Evolutionary conservation across 1,140 invertebrate species (phyloP).

Genomic region (Solen grandis): DNA sequence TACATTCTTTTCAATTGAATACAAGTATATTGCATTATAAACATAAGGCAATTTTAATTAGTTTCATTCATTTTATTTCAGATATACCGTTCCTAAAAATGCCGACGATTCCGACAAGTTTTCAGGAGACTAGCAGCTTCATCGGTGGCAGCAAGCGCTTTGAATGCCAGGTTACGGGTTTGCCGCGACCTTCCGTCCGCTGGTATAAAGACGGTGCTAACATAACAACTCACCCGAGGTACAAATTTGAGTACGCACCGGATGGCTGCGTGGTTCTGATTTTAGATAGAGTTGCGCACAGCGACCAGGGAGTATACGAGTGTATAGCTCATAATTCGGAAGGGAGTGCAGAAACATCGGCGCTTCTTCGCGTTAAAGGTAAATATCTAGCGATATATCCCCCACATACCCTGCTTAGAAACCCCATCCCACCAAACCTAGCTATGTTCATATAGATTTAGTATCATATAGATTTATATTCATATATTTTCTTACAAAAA

Average conservation of each 20-base stretch:
- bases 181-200: slow-evolving; percentile 71
- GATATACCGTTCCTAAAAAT: too few relatives aligned
- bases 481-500: too few relatives aligned
- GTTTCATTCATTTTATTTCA: too few relatives aligned
- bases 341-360: slow-evolving; percentile 74
- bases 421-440: too few relatives aligned
- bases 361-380: slow-evolving; percentile 75
- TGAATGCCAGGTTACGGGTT: slow-evolving; percentile 77
- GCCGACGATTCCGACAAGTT: too few relatives aligned
- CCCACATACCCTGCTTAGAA: too few relatives aligned
- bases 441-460: too few relatives aligned
- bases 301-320: slow-evolving; percentile 70
- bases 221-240: slow-evolving; percentile 71
- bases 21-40: too few relatives aligned
- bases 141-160: slow-evolving; percentile 74
- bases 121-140: slow-evolving; percentile 73
- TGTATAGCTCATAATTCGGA: slow-evolving; percentile 77
- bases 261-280: slow-evolving; percentile 72
- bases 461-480: too few relatives aligned
- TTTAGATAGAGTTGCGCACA: slow-evolving; percentile 68
- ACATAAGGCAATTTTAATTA: too few relatives aligned
- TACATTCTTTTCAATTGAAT: too few relatives aligned
- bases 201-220: slow-evolving; percentile 78
- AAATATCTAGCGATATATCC: too few relatives aligned
- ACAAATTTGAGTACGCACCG: slow-evolving; percentile 67